These are phyloP conservation scores for Odocoileus hemionus DNA, from an alignment of 2,113 vertebrate genomes.

Conservation along the genomic window DNA sequence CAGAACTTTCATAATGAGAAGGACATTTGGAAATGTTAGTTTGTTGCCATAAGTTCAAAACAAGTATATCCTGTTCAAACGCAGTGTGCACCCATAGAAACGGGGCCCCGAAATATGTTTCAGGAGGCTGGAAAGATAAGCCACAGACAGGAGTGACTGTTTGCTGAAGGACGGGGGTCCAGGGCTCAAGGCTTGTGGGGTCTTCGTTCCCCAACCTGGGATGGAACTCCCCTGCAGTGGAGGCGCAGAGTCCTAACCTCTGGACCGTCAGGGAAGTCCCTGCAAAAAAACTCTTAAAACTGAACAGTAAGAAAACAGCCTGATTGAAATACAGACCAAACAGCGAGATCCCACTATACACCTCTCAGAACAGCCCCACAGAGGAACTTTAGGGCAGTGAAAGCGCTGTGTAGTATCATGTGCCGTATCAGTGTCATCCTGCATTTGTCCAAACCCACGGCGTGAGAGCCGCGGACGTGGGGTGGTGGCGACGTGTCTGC, in stretches of 20 bases:
- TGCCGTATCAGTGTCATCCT: not conserved
- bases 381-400: not conserved
- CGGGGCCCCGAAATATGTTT: not conserved
- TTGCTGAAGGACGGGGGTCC: not conserved
- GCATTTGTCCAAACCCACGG: not conserved
- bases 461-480: accelerated
- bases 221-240: not conserved
- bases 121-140: not conserved
- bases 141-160: not conserved
- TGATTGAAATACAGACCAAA: not conserved
- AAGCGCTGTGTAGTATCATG: accelerated
- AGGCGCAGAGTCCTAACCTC: not conserved
- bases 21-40: not conserved
- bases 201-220: not conserved
- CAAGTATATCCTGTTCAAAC: not conserved
- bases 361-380: not conserved
- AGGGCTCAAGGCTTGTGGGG: not conserved
- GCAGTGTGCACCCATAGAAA: not conserved
- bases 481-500: not conserved
- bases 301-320: not conserved
- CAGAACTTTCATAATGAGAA: slow-evolving; percentile 8
- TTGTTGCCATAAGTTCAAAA: slow-evolving; percentile 25
- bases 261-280: not conserved
- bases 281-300: not conserved
- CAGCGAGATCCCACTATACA: not conserved